Conservation (phyloP, 2,113 vertebrate genomes). For the Mungos mungo region DNA sequence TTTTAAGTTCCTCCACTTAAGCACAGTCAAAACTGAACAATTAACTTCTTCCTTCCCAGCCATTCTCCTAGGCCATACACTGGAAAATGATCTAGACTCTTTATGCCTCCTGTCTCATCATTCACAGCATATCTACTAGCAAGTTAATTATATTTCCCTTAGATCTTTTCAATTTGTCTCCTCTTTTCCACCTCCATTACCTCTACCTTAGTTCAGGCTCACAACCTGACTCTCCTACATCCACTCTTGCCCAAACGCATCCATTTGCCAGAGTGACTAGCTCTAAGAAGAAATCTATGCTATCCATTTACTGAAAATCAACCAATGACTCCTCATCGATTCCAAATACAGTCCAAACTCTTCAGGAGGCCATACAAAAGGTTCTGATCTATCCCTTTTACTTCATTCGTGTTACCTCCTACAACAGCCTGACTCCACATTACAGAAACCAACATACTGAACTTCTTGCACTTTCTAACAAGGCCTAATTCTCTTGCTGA, state of each 20-base stretch:
- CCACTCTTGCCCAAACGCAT: constrained; percentile 19
- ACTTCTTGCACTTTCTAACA: background rate
- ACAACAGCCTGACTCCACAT: background rate
- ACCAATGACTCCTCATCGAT: background rate
- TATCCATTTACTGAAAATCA: constrained; percentile 28
- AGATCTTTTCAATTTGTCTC: background rate
- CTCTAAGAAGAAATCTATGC: constrained; percentile 27
- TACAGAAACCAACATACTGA: background rate
- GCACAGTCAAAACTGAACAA: background rate
- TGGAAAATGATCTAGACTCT: background rate
- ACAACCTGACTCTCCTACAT: background rate
- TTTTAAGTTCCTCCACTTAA: constrained; percentile 4
- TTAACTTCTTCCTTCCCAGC: background rate
- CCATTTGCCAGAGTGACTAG: background rate
- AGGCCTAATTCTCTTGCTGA: background rate
- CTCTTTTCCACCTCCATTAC: background rate
- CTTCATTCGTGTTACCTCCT: background rate
- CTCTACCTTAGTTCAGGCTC: background rate
- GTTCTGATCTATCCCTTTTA: constrained; percentile 5
- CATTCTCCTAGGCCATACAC: background rate
- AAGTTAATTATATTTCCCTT: constrained; percentile 7
- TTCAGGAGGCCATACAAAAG: background rate
- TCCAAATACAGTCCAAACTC: constrained; percentile 27
- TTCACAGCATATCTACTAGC: background rate
- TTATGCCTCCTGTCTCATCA: background rate